A percentile compares a stretch with the other conserved stretches of the same genome.
Conservation (phyloP, 2,888 invertebrate genomes). For the Escarpia spicata region DNA sequence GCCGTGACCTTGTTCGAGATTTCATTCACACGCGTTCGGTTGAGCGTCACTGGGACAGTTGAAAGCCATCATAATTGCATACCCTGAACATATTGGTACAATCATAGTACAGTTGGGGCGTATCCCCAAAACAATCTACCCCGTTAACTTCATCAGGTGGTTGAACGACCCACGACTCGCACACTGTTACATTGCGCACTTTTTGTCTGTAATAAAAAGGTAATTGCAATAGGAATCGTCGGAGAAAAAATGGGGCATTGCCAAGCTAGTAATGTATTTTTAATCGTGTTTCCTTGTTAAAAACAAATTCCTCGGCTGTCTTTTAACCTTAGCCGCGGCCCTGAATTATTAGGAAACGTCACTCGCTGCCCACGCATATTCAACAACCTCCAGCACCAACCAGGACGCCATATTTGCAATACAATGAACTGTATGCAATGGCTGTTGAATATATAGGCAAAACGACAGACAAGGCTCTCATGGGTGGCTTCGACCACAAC, state of each 20-base stretch:
- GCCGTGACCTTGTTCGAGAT: background rate
- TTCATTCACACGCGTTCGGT: background rate
- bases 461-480: background rate
- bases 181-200: background rate
- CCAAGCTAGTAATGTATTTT: background rate
- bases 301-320: background rate
- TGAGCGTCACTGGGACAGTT: background rate
- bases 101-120: background rate
- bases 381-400: background rate
- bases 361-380: background rate
- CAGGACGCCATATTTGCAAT: background rate
- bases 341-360: background rate
- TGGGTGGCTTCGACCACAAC: background rate
- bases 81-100: background rate
- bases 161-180: background rate
- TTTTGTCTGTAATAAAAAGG: background rate
- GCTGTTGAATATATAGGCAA: background rate
- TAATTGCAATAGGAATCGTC: background rate
- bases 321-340: conserved; percentile 10
- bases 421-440: too few relatives aligned
- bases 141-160: background rate
- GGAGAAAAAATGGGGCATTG: background rate
- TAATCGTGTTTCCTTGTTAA: background rate
- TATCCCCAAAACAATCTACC: background rate
- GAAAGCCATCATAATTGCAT: background rate